A percentile compares a stretch with the other conserved stretches of the same genome.
These are phyloP conservation scores for Hoplias malabaricus DNA, from an alignment of 2,113 vertebrate species.

Conservation along the genomic window DNA sequence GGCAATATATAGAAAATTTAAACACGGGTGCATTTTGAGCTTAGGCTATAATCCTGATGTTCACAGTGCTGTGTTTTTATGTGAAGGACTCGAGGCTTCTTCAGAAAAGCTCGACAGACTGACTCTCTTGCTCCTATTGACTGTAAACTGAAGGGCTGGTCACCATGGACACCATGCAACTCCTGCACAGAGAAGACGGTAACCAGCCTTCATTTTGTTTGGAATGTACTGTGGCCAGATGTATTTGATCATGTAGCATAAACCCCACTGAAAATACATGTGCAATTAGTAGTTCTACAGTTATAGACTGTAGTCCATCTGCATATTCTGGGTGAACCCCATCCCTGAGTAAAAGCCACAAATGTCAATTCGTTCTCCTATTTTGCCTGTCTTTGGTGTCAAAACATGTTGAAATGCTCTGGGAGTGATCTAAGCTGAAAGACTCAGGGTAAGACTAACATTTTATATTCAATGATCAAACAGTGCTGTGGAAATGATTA, in stretches of 20 bases:
- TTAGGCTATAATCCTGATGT: neutral
- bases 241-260: neutral
- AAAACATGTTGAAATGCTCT: no score
- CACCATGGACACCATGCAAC: slow-evolving; percentile 84
- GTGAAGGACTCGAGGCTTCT: neutral
- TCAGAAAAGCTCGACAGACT: slow-evolving; percentile 58
- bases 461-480: no score
- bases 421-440: no score
- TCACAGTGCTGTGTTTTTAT: slow-evolving; percentile 5
- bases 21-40: neutral
- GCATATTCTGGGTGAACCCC: no score
- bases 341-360: no score
- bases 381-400: no score
- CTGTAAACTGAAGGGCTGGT: slow-evolving; percentile 83
- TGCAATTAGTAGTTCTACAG: slow-evolving; percentile 11
- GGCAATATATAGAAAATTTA: no score
- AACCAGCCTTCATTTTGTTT: slow-evolving; percentile 47
- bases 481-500: no score
- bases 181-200: slow-evolving; percentile 85
- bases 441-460: no score
- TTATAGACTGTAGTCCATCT: no score
- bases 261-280: neutral
- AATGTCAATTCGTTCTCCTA: no score
- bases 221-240: neutral
- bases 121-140: slow-evolving; percentile 62